Base-by-base conservation (phyloP, 2,888 invertebrate species). In the Pelosia muscerda region DNA sequence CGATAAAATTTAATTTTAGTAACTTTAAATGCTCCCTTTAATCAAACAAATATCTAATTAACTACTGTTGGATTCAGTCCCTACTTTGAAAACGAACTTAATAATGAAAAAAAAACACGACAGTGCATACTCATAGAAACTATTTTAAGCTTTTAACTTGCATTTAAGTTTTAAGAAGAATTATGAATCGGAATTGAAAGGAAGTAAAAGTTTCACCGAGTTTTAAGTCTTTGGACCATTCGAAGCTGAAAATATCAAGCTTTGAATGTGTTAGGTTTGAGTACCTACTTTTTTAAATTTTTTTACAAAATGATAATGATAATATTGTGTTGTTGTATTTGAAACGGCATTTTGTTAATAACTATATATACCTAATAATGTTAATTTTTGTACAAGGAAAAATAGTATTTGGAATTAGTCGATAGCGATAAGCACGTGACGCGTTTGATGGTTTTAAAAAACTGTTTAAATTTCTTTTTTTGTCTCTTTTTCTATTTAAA, bases 101-200 rank as follows among this genome's bases (percentile, higher is more conserved):
- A 78, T 78, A 85, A 86, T 83, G 85, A 86, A 82, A 88, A 84
- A 88, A 88, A 87, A 88, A 85, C 83, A 75, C 74, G 84, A 88
- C 71, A 90, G 84, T 85, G 84, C 86, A 87, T 83, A 74, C 72
- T 53, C 26, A 28, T 72, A 65, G 80, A 86, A 84, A 88, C 89
- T 88, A 87, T 89, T 90, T 89, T 85, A 91, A 90, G 88, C 88
- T 89, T 88, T 90, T 88, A 90, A 90, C 88, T 90, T 86, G 86
- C 90, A 90, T 90, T 91, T 84, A 90, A 92, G 88, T 92, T 92
- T 88, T 84, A 84, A 88, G 84, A 87, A 85, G 88, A 91, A 88
- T 90, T 89, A 89, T 91, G 88, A 90, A 89, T 88, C 76, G 81
- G 84, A 90, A 90, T 90, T 88, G 89, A 88, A 89, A 81, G 79